Evolutionary conservation across 2,797 vertebrate species (phyloP), one percentile per base, ranked within the genome.

Genomic region (Scolopax bukidnonensis): DNA sequence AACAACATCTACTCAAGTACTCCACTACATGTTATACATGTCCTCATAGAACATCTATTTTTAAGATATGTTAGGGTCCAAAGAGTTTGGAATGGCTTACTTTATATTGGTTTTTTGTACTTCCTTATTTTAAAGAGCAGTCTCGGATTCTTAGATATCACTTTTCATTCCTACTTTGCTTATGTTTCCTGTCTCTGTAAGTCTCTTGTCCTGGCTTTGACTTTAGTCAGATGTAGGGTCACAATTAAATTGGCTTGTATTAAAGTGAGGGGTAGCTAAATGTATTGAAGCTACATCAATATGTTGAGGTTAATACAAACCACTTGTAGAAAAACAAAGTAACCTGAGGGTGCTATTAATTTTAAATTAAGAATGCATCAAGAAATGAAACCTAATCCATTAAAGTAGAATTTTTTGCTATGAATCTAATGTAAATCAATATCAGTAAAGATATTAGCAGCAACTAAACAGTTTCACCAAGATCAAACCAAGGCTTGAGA

Each of bases 331-430:
- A 93, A 95, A 86, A 67, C 60, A 92, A 85, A 93, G 77, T 92
- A 70, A 94, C 90, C 90, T 38, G 90, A 95, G 92, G 93, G 84
- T 95, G 81, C 91, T 91, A 93, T 96, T 97, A 96, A 97, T 96
- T 96, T 96, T 92, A 94, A 77, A 95, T 96, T 96, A 97, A 80
- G 68, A 94, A 65, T 73, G 28, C 60, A 61, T 83, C 89, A 60
- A 89, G 64, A 88, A 94, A 85, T 81, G 88, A 86, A 85, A 20
- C 77, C 67, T 96, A 95, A 91, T 96, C 84, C 82, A 96, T 96
- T 96, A 96, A 75, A 96, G 16, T 79, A 54, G 75, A 83, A 88
- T 95, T 81, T 78, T 97, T 95, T 84, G 54, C 88, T 97, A 84
- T 78, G 79, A 95, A 77, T 93, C 78, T 94, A 95, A 96, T 77